These are phyloP conservation scores for Heteromurus nitidus DNA, from an alignment of 2,888 invertebrate species.

Conservation along the genomic window DNA sequence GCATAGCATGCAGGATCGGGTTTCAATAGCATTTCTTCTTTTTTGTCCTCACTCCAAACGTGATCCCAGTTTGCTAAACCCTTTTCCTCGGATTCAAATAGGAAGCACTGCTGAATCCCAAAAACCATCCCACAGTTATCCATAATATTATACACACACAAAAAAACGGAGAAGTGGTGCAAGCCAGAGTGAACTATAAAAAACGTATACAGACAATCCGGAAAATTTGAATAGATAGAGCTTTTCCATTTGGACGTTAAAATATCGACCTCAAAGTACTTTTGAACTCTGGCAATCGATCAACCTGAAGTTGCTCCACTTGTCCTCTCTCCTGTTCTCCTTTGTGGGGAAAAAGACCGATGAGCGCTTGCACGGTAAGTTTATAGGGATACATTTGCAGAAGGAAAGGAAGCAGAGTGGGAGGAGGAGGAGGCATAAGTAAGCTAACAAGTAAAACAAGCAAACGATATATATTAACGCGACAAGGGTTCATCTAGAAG, in stretches of 20 bases:
- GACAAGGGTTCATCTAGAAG: too few species aligned
- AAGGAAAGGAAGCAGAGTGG: too few species aligned
- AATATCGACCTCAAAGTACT: conserved; percentile 70
- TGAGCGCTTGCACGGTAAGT: conserved; percentile 7
- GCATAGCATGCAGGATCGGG: too few species aligned
- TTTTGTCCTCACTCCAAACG: background rate
- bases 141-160: conserved; percentile 9
- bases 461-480: too few species aligned
- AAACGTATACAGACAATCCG: conserved; percentile 15
- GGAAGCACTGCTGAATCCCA: conserved; percentile 9
- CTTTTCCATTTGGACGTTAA: conserved; percentile 62
- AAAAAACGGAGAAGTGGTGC: background rate
- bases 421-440: too few species aligned
- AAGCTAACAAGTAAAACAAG: too few species aligned
- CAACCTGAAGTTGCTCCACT: conserved; percentile 61
- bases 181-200: too few species aligned
- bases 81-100: conserved; percentile 1
- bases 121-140: conserved; percentile 11
- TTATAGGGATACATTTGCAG: conserved; percentile 34
- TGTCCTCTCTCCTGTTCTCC: conserved; percentile 28
- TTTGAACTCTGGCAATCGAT: conserved; percentile 69
- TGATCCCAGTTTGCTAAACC: conserved; percentile 19
- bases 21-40: background rate
- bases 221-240: conserved; percentile 65
- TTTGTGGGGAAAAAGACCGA: conserved; percentile 17